These are phyloP conservation scores for Drosophila busckii DNA, from an alignment of 1,140 invertebrate species.

Conservation along the genomic window DNA sequence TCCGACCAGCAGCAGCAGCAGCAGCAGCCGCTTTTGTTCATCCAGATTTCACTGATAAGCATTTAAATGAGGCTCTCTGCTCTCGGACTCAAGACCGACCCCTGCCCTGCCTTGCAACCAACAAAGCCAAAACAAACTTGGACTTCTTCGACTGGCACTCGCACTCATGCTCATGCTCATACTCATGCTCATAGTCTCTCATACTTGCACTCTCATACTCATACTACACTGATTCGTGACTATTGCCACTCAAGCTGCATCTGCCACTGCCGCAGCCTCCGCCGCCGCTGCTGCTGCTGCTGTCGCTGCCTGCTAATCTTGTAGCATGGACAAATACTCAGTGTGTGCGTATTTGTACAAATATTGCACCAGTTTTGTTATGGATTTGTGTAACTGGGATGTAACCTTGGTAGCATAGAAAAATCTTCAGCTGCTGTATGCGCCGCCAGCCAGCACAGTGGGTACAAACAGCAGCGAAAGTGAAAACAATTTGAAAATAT, in stretches of 20 bases:
- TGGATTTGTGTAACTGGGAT: slow-evolving; percentile 74
- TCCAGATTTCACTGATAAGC: slow-evolving; percentile 73
- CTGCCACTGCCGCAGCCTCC: neutral
- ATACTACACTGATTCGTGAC: slow-evolving; percentile 36
- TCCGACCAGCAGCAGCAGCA: slow-evolving; percentile 23
- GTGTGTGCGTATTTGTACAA: slow-evolving; percentile 72
- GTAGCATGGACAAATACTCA: slow-evolving; percentile 48
- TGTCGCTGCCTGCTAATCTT: slow-evolving; percentile 31
- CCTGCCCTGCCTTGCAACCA: no score
- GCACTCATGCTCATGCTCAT: no score
- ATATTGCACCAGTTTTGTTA: slow-evolving; percentile 75
- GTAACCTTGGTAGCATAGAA: slow-evolving; percentile 62
- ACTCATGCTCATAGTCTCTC: no score
- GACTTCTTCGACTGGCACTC: slow-evolving; percentile 11
- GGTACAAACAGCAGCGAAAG: neutral
- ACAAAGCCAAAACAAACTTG: neutral
- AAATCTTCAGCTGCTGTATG: slow-evolving; percentile 27
- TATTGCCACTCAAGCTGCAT: slow-evolving; percentile 18
- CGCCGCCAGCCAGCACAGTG: slow-evolving; percentile 34
- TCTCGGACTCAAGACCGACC: slow-evolving; percentile 2
- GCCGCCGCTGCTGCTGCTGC: slow-evolving; percentile 3
- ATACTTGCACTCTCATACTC: no score
- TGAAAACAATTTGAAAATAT: neutral
- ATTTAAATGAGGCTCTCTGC: slow-evolving; percentile 71
- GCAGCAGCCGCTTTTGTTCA: slow-evolving; percentile 71